Conservation (phyloP, 2,113 vertebrate species). For the Corythornis madagascariensis region DNA sequence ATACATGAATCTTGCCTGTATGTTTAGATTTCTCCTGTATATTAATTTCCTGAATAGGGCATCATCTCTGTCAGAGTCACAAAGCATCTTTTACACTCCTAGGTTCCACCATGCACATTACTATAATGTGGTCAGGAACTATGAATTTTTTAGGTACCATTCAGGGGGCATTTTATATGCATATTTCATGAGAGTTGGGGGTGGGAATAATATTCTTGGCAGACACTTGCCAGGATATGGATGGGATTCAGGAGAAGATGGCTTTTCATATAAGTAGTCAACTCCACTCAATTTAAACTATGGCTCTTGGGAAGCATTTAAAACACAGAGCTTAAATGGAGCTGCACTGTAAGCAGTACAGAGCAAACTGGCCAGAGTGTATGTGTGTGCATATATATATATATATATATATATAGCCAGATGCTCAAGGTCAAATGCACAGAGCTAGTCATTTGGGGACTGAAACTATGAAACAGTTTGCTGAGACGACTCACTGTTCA, state of each 20-base stretch:
- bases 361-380: slow-evolving; percentile 17
- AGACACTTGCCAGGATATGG: slow-evolving; percentile 44
- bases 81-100: slow-evolving; percentile 48
- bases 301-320: slow-evolving; percentile 62
- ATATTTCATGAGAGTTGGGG: slow-evolving; percentile 52
- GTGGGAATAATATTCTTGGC: slow-evolving; percentile 59
- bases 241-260: slow-evolving; percentile 51
- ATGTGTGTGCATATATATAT: neutral
- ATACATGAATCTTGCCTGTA: slow-evolving; percentile 6
- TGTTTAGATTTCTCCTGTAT: slow-evolving; percentile 18
- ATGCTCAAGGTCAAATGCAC: slow-evolving; percentile 54
- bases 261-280: slow-evolving; percentile 65
- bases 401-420: slow-evolving; percentile 30
- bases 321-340: slow-evolving; percentile 50
- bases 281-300: slow-evolving; percentile 58
- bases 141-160: slow-evolving; percentile 45
- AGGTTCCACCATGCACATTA: neutral
- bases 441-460: neutral
- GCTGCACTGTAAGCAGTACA: slow-evolving; percentile 51
- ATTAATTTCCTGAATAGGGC: slow-evolving; percentile 49
- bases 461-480: neutral
- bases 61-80: slow-evolving; percentile 50
- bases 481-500: neutral
- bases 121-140: slow-evolving; percentile 42
- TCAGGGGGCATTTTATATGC: slow-evolving; percentile 52